phyloP scores from a whole-genome alignment of 2,797 vertebrate species.

The Lutjanus campechanus region DNA sequence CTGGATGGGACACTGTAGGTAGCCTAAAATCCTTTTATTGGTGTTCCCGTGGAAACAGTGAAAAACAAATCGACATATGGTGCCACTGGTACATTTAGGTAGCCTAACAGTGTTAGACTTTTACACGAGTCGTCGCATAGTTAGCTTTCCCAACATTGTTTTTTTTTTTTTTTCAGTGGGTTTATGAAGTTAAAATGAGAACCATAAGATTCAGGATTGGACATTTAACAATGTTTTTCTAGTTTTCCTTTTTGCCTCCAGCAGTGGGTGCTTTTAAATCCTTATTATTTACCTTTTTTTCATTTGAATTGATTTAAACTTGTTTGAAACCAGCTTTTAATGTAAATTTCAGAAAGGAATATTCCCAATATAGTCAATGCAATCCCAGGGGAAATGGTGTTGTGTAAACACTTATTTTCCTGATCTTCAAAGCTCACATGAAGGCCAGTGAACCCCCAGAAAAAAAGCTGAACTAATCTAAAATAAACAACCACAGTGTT shows the following conservation, averaged over 20 bases:
- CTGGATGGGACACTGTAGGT: background rate
- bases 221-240: constrained; percentile 33
- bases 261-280: constrained; percentile 29
- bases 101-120: background rate
- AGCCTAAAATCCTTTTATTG: background rate
- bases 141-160: background rate
- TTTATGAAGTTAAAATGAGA: constrained; percentile 12
- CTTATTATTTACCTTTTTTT: constrained; percentile 36
- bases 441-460: constrained; percentile 47
- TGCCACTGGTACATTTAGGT: background rate
- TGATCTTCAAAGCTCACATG: constrained; percentile 68
- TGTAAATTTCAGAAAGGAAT: constrained; percentile 59
- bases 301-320: constrained; percentile 57
- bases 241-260: constrained; percentile 34
- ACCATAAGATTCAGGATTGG: constrained; percentile 6
- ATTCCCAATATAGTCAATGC: constrained; percentile 49
- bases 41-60: background rate
- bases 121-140: background rate
- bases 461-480: constrained; percentile 59
- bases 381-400: constrained; percentile 55
- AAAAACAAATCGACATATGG: background rate
- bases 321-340: constrained; percentile 57
- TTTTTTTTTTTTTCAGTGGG: background rate
- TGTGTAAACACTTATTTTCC: constrained; percentile 67
- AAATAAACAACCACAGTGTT: constrained; percentile 61